Evolutionary conservation across 2,888 invertebrate genomes (phyloP).

Genomic region (Orchesella flavescens): DNA sequence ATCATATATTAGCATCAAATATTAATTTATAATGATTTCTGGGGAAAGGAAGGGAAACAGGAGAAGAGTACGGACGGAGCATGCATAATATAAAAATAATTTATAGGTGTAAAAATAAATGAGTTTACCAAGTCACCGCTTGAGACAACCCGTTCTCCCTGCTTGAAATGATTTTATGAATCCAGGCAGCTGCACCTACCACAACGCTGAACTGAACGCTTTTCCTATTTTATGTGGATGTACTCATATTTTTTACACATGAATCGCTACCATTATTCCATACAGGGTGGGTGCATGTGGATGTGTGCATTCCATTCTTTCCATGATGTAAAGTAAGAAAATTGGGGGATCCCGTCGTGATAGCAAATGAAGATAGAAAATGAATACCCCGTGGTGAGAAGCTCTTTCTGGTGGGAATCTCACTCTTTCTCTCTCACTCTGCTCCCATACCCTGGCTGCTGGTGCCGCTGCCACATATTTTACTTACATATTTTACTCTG

Average conservation of each 20-base stretch:
- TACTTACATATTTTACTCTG: background rate
- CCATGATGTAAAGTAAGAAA: conserved; percentile 18
- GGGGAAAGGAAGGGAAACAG: background rate
- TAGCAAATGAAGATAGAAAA: conserved; percentile 57
- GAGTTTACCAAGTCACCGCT: conserved; percentile 32
- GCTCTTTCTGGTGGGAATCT: conserved; percentile 14
- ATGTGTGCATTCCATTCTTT: background rate
- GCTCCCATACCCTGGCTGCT: background rate
- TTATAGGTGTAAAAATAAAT: background rate
- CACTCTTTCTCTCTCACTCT: background rate
- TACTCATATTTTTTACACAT: background rate
- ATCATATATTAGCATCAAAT: conserved; percentile 62
- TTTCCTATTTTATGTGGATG: too few species aligned
- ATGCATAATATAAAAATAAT: conserved; percentile 37
- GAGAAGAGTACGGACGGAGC: background rate
- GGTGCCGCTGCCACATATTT: conserved; percentile 2
- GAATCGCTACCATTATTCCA: background rate
- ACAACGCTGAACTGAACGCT: too few species aligned
- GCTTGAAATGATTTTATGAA: conserved; percentile 4
- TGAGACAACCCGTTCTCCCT: background rate
- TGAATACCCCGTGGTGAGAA: conserved; percentile 47
- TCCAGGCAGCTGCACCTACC: too few species aligned
- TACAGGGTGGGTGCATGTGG: background rate
- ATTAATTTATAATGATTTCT: conserved; percentile 60
- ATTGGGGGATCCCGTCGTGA: conserved; percentile 51